Conservation (phyloP, 53 echinoderm and acorn worm genomes). For the Apostichopus leukothele region DNA sequence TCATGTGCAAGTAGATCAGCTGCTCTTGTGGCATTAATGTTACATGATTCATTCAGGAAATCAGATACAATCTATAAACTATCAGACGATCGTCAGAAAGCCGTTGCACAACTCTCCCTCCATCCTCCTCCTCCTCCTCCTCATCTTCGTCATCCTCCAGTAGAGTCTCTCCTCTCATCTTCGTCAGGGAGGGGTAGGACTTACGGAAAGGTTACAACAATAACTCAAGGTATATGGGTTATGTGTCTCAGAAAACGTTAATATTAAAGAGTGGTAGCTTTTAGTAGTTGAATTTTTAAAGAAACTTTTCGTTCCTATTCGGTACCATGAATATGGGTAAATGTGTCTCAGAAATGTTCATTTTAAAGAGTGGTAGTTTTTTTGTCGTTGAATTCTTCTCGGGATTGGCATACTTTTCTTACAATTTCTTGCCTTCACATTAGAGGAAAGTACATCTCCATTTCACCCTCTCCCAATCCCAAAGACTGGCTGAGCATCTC, state of each 20-base stretch:
- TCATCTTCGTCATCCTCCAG: background rate
- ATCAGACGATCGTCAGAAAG: background rate
- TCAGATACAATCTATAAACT: background rate
- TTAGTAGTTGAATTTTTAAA: no score
- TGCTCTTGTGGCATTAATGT: background rate
- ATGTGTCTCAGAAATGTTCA: background rate
- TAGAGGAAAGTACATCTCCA: no score
- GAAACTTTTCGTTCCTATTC: no score
- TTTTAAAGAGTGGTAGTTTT: no score
- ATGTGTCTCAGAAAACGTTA: background rate
- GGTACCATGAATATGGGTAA: background rate
- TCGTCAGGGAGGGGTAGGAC: background rate
- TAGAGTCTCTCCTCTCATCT: background rate
- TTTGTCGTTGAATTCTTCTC: no score
- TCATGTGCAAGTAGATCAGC: background rate
- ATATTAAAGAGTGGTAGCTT: no score
- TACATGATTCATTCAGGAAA: slow-evolving; percentile 10
- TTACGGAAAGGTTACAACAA: background rate
- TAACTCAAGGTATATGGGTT: background rate
- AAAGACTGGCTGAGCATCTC: no score
- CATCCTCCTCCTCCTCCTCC: background rate
- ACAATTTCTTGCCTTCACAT: no score
- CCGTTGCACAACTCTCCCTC: background rate
- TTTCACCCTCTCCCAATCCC: no score
- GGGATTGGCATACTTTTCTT: no score